Evolutionary conservation across 2,113 vertebrate species (phyloP).

Genomic region (Etheostoma spectabile): DNA sequence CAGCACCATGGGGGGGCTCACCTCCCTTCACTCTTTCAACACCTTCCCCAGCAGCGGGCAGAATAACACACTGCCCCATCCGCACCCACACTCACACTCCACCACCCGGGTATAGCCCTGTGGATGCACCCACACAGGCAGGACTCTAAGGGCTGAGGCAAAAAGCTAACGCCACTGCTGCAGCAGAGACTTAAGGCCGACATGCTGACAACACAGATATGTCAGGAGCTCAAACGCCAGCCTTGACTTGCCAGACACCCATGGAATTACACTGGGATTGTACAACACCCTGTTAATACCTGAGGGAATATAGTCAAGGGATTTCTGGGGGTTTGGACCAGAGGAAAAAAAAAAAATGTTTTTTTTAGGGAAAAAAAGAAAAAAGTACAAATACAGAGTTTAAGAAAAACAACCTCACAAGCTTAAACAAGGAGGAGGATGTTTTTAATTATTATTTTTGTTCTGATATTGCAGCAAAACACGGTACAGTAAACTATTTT

Average conservation of each 20-base stretch:
- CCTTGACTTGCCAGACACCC: constrained; percentile 58
- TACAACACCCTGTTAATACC: constrained; percentile 68
- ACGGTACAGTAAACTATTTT: constrained; percentile 70
- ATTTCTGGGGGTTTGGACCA: constrained; percentile 63
- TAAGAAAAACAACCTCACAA: constrained; percentile 63
- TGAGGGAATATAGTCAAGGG: constrained; percentile 61
- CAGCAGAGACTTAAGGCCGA: constrained; percentile 56
- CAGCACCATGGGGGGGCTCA: constrained; percentile 96
- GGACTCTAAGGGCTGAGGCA: constrained; percentile 61
- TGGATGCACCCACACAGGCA: constrained; percentile 38
- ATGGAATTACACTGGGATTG: constrained; percentile 59
- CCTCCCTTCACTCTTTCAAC: constrained; percentile 96
- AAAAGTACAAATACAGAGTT: constrained; percentile 61
- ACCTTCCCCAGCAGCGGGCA: constrained; percentile 96
- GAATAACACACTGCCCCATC: constrained; percentile 96
- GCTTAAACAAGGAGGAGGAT: constrained; percentile 72
- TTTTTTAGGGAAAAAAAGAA: constrained; percentile 72
- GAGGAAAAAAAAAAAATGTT: constrained; percentile 52
- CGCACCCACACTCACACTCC: constrained; percentile 98
- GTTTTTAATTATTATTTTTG: constrained; percentile 70
- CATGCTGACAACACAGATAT: constrained; percentile 44
- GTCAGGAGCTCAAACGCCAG: constrained; percentile 55
- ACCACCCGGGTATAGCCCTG: constrained; percentile 99
- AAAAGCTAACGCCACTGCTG: constrained; percentile 42
- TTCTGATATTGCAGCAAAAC: constrained; percentile 77